A percentile compares a stretch with the other conserved stretches of the same genome.
Evolutionary conservation across 2,113 vertebrate genomes (phyloP).

Genomic region (Suncus etruscus): DNA sequence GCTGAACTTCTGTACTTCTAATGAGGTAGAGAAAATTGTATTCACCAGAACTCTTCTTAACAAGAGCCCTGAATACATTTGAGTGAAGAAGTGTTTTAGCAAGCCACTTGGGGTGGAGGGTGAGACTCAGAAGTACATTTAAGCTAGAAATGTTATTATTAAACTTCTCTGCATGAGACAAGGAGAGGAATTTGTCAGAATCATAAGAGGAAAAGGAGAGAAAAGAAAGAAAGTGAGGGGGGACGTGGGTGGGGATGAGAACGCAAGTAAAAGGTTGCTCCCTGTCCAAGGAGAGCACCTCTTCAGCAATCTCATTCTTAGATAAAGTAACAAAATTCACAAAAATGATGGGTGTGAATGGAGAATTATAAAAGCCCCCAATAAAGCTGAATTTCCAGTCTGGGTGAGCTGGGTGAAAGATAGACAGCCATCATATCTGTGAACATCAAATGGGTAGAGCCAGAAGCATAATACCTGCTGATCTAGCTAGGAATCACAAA

Average conservation of each 20-base stretch:
- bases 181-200: conserved; percentile 30
- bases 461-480: background rate
- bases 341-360: background rate
- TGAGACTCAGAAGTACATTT: conserved; percentile 56
- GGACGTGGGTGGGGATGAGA: background rate
- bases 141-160: conserved; percentile 58
- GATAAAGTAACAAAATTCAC: background rate
- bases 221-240: background rate
- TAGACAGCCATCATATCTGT: background rate
- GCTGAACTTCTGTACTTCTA: conserved; percentile 10
- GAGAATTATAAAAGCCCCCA: background rate
- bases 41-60: conserved; percentile 50
- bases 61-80: conserved; percentile 47
- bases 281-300: background rate
- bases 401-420: background rate
- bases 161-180: conserved; percentile 49
- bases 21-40: conserved; percentile 38
- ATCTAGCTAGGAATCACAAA: background rate
- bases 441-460: background rate
- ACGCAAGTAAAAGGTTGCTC: background rate
- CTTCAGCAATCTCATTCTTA: background rate
- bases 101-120: conserved; percentile 51
- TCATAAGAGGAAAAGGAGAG: background rate
- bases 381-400: background rate
- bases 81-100: conserved; percentile 49